A percentile compares a stretch with the other conserved stretches of the same genome.
These are phyloP conservation scores for Siphamia tubifer DNA, from an alignment of 2,113 vertebrate genomes.

Conservation along the genomic window DNA sequence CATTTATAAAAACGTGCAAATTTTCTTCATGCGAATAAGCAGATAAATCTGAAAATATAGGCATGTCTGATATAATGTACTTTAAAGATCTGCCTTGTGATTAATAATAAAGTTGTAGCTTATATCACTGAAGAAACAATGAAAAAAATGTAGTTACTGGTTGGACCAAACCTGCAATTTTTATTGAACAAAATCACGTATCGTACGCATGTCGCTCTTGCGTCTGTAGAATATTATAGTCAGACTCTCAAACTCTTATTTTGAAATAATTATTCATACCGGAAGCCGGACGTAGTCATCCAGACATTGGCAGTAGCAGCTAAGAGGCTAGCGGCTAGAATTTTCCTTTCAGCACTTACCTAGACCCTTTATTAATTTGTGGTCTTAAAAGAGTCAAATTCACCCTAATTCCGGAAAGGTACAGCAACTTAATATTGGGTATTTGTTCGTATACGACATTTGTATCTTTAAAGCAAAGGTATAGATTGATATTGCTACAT, in stretches of 20 bases:
- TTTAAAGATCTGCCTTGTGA: too few relatives aligned
- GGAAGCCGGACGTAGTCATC: constrained; percentile 31
- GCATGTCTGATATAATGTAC: too few relatives aligned
- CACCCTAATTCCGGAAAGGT: background rate
- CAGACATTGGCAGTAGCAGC: background rate
- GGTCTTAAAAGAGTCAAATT: background rate
- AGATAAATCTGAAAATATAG: too few relatives aligned
- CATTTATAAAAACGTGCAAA: too few relatives aligned
- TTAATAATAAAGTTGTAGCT: too few relatives aligned
- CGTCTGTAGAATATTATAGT: too few relatives aligned
- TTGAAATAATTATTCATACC: background rate
- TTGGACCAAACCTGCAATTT: too few relatives aligned
- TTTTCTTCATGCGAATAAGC: too few relatives aligned
- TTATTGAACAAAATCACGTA: too few relatives aligned
- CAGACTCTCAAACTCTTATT: constrained; percentile 22
- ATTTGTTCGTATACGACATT: background rate
- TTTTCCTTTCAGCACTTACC: background rate
- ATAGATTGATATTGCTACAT: background rate
- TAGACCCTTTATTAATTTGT: background rate
- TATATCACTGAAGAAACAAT: too few relatives aligned
- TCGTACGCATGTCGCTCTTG: too few relatives aligned
- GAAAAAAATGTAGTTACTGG: too few relatives aligned
- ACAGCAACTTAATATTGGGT: background rate
- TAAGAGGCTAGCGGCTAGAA: constrained; percentile 8
- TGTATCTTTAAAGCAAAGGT: background rate